Percentiles rank a stretch among this genome's conserved stretches.
Evolutionary conservation across 53 echinoderm and acorn worm species (phyloP).

Genomic region (Arbacia lixula): DNA sequence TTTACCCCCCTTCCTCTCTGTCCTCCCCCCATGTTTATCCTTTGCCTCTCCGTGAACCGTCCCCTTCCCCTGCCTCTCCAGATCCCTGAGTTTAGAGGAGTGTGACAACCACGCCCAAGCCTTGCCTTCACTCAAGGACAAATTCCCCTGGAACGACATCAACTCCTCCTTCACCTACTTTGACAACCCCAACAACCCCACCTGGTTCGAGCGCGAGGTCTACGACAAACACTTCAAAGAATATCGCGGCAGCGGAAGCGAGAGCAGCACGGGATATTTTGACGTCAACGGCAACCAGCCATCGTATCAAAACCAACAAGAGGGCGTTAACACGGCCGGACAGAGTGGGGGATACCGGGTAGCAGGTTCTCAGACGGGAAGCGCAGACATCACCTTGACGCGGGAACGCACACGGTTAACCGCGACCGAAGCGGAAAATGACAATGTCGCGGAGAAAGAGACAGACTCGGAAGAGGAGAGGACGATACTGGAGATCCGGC

Average conservation of each 20-base stretch:
- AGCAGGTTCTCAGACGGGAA: background rate
- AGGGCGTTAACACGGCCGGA: no score
- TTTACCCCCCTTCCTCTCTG: no score
- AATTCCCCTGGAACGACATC: slow-evolving; percentile 73
- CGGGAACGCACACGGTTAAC: background rate
- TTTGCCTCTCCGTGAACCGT: no score
- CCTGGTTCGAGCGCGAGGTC: slow-evolving; percentile 52
- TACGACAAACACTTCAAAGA: slow-evolving; percentile 16
- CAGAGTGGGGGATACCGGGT: background rate
- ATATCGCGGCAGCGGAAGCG: slow-evolving; percentile 31
- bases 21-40: no score
- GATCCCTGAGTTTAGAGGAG: slow-evolving; percentile 74
- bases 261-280: slow-evolving; percentile 10
- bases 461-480: slow-evolving; percentile 37
- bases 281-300: slow-evolving; percentile 20
- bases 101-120: slow-evolving; percentile 83
- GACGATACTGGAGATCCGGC: slow-evolving; percentile 65
- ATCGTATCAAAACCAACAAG: slow-evolving; percentile 43
- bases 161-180: slow-evolving; percentile 54
- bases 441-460: background rate
- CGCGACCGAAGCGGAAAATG: background rate
- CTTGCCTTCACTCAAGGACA: slow-evolving; percentile 81
- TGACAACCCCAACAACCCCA: slow-evolving; percentile 27
- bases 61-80: slow-evolving; percentile 23
- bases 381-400: background rate